Conservation (phyloP, 2,113 vertebrate genomes). For the Brevimyrus niger region DNA sequence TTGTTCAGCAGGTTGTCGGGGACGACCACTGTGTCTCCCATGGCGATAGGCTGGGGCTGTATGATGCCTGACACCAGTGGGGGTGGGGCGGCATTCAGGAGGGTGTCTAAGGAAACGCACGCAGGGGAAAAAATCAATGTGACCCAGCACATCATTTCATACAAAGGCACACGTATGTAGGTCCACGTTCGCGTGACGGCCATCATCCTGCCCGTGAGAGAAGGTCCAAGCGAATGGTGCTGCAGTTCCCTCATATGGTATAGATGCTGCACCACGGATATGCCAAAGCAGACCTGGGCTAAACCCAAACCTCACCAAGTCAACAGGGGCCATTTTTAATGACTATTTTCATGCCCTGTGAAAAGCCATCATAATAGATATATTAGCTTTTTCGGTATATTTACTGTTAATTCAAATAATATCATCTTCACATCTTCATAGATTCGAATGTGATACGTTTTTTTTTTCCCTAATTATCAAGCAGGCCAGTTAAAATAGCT, state of each 20-base stretch:
- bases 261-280: not conserved
- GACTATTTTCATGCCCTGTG: not conserved
- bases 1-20: conserved; percentile 92
- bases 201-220: not conserved
- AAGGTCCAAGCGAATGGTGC: not conserved
- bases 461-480: not conserved
- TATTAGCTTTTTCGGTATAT: not conserved
- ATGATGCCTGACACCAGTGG: conserved; percentile 73
- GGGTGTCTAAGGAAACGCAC: conserved; percentile 62
- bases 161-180: not conserved
- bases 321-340: not conserved
- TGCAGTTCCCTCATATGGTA: not conserved
- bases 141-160: not conserved
- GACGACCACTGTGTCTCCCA: conserved; percentile 90
- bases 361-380: not conserved
- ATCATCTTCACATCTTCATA: not conserved
- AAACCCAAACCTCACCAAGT: not conserved
- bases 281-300: not conserved
- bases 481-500: not conserved
- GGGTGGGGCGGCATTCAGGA: conserved; percentile 70
- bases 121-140: conserved; percentile 16
- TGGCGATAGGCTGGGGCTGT: conserved; percentile 84
- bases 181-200: not conserved
- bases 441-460: not conserved
- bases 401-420: not conserved